Conservation (phyloP, 2,797 vertebrate genomes). For the Argya squamiceps region DNA sequence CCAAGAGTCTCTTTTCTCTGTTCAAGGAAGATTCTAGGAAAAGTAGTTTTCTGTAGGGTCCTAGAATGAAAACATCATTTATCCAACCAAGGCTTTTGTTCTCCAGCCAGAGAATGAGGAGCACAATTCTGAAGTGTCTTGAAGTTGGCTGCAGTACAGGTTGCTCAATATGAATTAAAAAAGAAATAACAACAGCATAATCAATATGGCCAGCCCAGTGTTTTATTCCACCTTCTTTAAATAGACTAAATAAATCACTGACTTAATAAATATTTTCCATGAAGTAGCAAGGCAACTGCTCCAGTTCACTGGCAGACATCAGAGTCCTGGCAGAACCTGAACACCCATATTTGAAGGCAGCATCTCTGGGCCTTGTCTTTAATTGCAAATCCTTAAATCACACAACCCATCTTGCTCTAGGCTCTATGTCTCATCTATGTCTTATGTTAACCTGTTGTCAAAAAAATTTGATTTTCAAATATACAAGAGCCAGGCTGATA, state of each 20-base stretch:
- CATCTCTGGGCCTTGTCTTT: neutral
- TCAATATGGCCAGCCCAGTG: neutral
- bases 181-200: neutral
- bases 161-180: neutral
- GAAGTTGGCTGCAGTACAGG: neutral
- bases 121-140: neutral
- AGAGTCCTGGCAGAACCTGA: neutral
- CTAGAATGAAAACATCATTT: neutral
- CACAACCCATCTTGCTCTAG: neutral
- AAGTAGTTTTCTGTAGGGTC: neutral
- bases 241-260: neutral
- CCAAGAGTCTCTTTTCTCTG: neutral
- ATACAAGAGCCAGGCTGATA: neutral
- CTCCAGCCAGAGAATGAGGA: neutral
- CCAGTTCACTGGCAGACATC: neutral
- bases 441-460: constrained; percentile 6
- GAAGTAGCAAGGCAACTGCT: neutral
- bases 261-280: neutral
- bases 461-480: constrained; percentile 14
- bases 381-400: neutral
- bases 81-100: neutral
- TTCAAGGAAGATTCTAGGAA: neutral
- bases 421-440: neutral
- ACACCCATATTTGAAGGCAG: neutral
- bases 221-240: constrained; percentile 7